These are phyloP conservation scores for Pseudorasbora parva DNA, from an alignment of 2,113 vertebrate genomes.

Conservation along the genomic window DNA sequence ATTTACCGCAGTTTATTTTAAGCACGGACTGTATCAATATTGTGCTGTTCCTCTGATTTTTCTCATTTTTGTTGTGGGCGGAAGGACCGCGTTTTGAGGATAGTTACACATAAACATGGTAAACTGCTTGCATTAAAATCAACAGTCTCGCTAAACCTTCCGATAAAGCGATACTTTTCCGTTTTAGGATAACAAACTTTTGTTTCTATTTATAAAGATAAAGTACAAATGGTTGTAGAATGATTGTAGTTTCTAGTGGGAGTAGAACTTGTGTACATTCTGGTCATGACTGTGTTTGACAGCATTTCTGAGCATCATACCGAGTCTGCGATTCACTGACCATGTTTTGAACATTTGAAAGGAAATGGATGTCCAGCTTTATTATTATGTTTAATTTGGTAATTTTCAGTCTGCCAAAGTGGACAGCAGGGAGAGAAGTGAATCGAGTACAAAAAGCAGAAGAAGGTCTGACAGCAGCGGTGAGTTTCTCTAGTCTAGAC, in stretches of 20 bases:
- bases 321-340: neutral
- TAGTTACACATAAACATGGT: conserved; percentile 24
- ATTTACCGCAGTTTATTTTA: neutral
- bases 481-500: conserved; percentile 12
- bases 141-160: neutral
- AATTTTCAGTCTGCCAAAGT: conserved; percentile 67
- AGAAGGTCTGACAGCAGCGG: conserved; percentile 71
- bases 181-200: neutral
- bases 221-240: neutral
- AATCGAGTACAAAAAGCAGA: conserved; percentile 68
- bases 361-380: neutral
- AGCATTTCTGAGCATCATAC: neutral
- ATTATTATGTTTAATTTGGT: conserved; percentile 5
- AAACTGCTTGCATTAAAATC: neutral
- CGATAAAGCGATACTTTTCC: neutral
- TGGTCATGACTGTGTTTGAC: neutral
- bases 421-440: conserved; percentile 67
- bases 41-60: neutral
- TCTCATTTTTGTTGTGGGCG: neutral
- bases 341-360: neutral
- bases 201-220: neutral
- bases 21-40: neutral
- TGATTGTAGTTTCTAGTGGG: too few relatives aligned
- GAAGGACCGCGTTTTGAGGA: neutral
- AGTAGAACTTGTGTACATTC: neutral